Evolutionary conservation across 2,888 invertebrate genomes (phyloP), one percentile per base, ranked within the genome.

Genomic region (Epirrita christyi): DNA sequence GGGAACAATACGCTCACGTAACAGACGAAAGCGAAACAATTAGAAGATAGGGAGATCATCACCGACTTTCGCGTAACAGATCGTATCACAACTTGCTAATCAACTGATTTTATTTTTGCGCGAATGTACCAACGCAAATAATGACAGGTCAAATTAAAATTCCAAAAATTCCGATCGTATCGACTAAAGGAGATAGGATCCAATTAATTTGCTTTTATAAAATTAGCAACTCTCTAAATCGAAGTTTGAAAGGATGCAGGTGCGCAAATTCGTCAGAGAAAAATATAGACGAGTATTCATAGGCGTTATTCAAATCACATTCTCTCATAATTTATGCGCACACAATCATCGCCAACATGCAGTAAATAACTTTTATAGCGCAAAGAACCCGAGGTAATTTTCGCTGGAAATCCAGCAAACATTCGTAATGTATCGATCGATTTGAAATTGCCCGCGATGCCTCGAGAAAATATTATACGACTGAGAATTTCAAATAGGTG

Each of bases 1-100:
- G 78, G 79, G 77, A 83, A 85, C 82, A 85, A 86, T 78, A 79
- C 77, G 73, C 67, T 71, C 66, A 80, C 80, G 83, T 81, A 86
- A 85, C 76, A 77, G 77, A 76, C 68, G 81, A 88, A 88, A 88
- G 86, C 78, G 83, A 86, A 88, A 87, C 83, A 88, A 87, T 88
- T 86, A 86, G 83, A 80, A 76, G 80, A 79, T 81, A 73, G 78
- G 76, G 69, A 78, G 74, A 78, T 78, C 75, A 74, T 80, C 81
- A 74, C 71, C 61, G 66, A 78, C 86, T 87, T 85, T 85, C 85
- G 75, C 83, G 71, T 64, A 43, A 34, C 52, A 53, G 77, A 78
- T 76, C 64, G 71, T 75, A 76, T 78, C 75, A 55, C 6, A 27
- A 42, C 45, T 34, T 32, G 47, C 66, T 67, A 76, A 73, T 70